These are phyloP conservation scores for Indicator indicator DNA, from an alignment of 2,113 vertebrate genomes.

Conservation along the genomic window DNA sequence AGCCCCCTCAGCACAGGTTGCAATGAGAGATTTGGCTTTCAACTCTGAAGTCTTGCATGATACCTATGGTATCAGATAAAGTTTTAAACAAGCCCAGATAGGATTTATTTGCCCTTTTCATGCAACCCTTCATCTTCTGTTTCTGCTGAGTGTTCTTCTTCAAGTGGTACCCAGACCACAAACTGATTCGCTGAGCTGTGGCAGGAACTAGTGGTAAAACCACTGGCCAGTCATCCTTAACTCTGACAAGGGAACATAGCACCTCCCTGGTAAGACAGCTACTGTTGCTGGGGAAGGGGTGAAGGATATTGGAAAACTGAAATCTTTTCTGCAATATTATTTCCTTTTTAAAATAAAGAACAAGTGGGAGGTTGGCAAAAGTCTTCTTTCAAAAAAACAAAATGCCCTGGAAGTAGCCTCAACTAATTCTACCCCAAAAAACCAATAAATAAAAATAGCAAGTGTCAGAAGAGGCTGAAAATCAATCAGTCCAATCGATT, in stretches of 20 bases:
- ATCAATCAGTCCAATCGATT: background rate
- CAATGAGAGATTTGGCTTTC: background rate
- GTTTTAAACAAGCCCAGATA: background rate
- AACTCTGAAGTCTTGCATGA: background rate
- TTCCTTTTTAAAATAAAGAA: background rate
- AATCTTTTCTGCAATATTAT: background rate
- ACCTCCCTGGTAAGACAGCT: background rate
- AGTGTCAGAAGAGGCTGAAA: background rate
- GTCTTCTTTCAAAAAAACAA: background rate
- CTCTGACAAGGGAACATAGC: background rate
- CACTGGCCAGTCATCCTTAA: accelerated
- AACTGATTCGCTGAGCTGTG: background rate
- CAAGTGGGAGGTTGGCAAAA: background rate
- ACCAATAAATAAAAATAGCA: background rate
- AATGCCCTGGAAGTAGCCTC: background rate
- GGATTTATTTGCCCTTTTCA: background rate
- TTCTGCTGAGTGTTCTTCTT: background rate
- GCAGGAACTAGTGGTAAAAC: background rate
- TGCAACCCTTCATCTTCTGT: background rate
- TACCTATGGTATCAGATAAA: background rate
- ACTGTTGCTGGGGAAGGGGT: background rate
- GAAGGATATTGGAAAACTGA: background rate
- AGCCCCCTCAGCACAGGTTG: accelerated
- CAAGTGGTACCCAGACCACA: background rate
- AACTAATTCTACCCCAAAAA: background rate